Evolutionary conservation across 2,113 vertebrate genomes (phyloP).

Genomic region (Cervus canadensis): DNA sequence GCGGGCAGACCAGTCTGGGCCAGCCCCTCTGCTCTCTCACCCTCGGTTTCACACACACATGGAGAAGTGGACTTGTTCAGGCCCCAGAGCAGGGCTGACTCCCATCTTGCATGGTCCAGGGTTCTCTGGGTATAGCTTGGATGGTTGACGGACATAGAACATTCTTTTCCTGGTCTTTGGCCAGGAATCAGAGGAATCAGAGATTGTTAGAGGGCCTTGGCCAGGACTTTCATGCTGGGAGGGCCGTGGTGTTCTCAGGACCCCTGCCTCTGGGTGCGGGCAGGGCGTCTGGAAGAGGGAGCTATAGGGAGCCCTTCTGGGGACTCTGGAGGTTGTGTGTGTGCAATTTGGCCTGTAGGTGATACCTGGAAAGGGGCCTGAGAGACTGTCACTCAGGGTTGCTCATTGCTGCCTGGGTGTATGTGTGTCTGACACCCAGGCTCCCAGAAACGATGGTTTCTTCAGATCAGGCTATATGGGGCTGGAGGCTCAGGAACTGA

Average conservation of each 20-base stretch:
- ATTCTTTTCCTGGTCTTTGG: neutral
- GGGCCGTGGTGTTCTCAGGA: neutral
- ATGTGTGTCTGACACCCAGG: neutral
- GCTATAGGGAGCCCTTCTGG: neutral
- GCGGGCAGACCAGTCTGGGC: rapidly evolving
- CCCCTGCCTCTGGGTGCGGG: neutral
- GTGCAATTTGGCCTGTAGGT: neutral
- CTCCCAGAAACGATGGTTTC: neutral
- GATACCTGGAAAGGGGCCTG: neutral
- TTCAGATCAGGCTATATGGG: neutral
- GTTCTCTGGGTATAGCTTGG: neutral
- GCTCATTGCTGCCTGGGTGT: neutral
- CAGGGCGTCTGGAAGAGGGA: neutral
- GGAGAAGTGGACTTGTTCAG: rapidly evolving
- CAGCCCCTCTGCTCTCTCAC: too few species aligned
- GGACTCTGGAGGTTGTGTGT: neutral
- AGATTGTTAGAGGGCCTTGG: neutral
- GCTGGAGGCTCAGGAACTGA: neutral
- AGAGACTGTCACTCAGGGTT: neutral
- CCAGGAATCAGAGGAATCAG: neutral
- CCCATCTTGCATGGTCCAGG: neutral
- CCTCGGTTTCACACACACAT: rapidly evolving
- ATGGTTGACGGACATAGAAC: neutral
- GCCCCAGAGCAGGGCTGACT: neutral
- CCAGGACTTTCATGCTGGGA: neutral